A percentile compares a stretch with the other conserved stretches of the same genome.
Conservation (phyloP, 2,888 invertebrate species). For the Anthophora plumipes region DNA sequence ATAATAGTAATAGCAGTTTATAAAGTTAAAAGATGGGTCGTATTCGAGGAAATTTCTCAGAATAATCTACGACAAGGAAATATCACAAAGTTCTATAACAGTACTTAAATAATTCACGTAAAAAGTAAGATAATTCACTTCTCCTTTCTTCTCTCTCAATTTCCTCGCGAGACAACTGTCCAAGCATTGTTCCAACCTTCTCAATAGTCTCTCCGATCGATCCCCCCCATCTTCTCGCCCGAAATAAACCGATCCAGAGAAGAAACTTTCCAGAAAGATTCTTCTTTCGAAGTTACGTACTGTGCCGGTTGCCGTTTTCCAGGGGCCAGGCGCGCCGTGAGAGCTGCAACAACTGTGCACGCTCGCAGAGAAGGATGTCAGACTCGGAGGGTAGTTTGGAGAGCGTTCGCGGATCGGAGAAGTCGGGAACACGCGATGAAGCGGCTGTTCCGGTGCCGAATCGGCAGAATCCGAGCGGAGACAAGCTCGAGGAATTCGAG, state of each 20-base stretch:
- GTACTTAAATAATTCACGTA: too few relatives aligned
- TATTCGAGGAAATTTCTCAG: too few relatives aligned
- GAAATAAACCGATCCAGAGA: not conserved
- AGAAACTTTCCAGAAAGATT: not conserved
- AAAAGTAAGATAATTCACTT: too few relatives aligned
- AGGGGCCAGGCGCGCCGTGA: slow-evolving; percentile 2
- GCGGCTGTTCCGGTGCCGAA: slow-evolving; percentile 41
- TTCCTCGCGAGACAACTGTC: not conserved
- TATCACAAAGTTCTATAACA: too few relatives aligned
- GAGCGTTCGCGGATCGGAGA: slow-evolving; percentile 62
- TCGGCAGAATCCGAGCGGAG: slow-evolving; percentile 70
- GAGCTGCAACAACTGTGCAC: slow-evolving; percentile 22
- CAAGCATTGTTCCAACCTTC: not conserved
- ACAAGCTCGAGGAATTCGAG: slow-evolving; percentile 82
- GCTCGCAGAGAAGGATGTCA: slow-evolving; percentile 70
- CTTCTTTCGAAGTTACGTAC: not conserved
- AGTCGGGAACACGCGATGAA: slow-evolving; percentile 55
- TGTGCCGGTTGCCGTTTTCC: not conserved
- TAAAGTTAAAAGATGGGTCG: too few relatives aligned
- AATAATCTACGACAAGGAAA: too few relatives aligned
- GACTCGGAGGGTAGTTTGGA: slow-evolving; percentile 74
- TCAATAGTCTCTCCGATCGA: not conserved
- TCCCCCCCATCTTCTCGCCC: not conserved
- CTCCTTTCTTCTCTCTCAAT: too few relatives aligned
- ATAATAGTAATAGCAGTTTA: too few relatives aligned